phyloP scores from a whole-genome alignment of 2,113 vertebrate genomes.

The Lynx canadensis region DNA sequence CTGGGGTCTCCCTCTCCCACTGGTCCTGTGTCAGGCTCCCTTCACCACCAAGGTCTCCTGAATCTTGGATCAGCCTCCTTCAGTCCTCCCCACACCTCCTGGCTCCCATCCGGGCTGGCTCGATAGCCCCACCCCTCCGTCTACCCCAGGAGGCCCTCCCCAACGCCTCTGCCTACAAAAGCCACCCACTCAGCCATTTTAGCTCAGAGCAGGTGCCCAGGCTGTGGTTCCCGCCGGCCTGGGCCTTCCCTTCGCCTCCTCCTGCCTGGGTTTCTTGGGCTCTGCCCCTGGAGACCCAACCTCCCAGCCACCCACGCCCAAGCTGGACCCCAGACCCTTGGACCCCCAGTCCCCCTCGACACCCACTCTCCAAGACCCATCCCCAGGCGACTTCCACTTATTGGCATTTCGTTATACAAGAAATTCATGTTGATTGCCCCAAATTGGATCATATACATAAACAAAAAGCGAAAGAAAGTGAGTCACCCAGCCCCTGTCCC shows the following conservation, averaged over 20 bases:
- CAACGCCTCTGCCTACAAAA: neutral
- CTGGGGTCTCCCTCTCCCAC: neutral
- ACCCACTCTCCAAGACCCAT: rapidly evolving
- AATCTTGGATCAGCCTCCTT: neutral
- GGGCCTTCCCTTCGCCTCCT: neutral
- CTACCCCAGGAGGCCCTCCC: rapidly evolving
- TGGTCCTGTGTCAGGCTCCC: neutral
- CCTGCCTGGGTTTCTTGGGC: neutral
- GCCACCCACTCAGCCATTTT: neutral
- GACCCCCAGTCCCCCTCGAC: neutral
- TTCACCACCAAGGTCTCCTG: neutral
- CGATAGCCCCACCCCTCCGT: neutral
- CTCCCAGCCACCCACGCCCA: neutral
- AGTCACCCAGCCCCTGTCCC: neutral
- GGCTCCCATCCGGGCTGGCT: neutral
- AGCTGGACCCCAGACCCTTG: neutral
- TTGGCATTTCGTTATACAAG: neutral
- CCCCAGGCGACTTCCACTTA: neutral
- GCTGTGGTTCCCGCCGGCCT: neutral
- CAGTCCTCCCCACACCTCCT: neutral
- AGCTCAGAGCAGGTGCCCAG: neutral
- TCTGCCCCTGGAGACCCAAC: neutral
- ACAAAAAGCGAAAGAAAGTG: neutral
- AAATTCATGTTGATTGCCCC: neutral
- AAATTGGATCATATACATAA: neutral